Conservation (phyloP, 2,797 vertebrate genomes). For the Urosaurus nigricauda region DNA sequence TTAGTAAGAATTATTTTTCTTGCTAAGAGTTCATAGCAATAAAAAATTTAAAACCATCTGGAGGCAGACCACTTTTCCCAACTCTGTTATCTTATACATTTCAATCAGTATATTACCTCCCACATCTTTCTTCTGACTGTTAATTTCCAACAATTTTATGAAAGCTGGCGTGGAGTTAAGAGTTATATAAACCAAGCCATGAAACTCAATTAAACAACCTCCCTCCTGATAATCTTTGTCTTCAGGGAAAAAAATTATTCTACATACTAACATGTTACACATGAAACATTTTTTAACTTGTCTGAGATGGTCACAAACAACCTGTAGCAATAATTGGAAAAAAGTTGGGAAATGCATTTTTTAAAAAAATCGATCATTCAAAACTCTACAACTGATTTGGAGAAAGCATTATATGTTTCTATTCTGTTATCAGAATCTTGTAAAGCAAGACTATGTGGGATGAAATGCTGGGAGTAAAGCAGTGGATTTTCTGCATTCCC, state of each 20-base stretch:
- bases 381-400: no score
- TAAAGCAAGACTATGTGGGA: no score
- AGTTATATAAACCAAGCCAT: background rate
- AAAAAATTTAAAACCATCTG: background rate
- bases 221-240: background rate
- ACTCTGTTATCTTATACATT: background rate
- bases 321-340: background rate
- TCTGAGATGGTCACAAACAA: slow-evolving; percentile 42
- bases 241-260: background rate
- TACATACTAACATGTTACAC: slow-evolving; percentile 39
- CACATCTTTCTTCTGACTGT: background rate
- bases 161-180: background rate
- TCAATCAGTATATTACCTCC: background rate
- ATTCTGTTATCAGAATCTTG: no score
- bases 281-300: slow-evolving; percentile 61
- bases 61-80: background rate
- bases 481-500: no score
- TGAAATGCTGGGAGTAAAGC: no score
- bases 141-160: background rate
- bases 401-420: no score
- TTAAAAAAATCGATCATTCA: no score
- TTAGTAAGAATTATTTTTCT: background rate
- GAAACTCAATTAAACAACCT: background rate
- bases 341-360: no score
- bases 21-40: background rate